Conservation (phyloP, 2,113 vertebrate species). For the Dromas ardeola region DNA sequence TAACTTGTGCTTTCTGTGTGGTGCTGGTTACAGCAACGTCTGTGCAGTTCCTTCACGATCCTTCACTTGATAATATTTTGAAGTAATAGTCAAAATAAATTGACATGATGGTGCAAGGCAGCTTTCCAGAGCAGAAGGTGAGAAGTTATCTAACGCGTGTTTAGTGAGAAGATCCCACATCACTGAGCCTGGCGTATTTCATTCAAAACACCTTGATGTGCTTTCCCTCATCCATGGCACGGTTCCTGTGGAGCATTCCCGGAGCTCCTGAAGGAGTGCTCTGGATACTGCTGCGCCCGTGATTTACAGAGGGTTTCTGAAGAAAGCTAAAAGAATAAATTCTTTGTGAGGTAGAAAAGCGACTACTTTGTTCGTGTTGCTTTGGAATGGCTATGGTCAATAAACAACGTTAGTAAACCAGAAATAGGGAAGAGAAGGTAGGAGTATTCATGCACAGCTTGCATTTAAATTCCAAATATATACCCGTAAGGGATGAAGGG, state of each 20-base stretch:
- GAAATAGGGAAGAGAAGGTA: not conserved
- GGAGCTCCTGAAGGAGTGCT: not conserved
- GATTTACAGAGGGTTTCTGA: not conserved
- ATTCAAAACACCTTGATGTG: not conserved
- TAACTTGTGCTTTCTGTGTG: not conserved
- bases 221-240: not conserved
- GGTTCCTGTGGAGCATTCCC: not conserved
- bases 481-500: rapidly evolving
- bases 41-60: not conserved
- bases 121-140: not conserved
- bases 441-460: rapidly evolving
- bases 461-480: not conserved
- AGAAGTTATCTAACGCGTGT: not conserved
- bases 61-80: not conserved
- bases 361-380: not conserved
- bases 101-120: not conserved
- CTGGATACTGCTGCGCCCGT: rapidly evolving
- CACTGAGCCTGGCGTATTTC: not conserved
- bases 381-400: not conserved
- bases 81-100: not conserved
- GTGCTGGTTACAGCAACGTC: not conserved
- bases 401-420: rapidly evolving
- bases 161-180: not conserved
- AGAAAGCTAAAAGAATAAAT: not conserved
- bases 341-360: not conserved